Evolutionary conservation across 2,888 invertebrate species (phyloP), one percentile per base, ranked within the genome.

Genomic region (Crocallis elinguaria): DNA sequence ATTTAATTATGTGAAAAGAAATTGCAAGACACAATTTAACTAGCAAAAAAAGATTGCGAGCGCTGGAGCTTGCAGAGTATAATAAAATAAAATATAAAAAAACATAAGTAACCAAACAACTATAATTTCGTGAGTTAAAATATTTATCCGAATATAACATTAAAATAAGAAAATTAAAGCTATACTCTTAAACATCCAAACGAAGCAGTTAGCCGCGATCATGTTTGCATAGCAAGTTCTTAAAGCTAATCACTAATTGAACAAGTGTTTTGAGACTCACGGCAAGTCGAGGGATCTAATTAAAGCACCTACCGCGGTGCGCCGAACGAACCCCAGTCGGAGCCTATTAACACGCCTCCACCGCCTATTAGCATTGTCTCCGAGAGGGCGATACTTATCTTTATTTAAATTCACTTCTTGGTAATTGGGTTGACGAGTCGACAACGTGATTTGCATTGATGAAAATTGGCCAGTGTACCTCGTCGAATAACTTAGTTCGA

Each of bases 371-470:
- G 90, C 90, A 90, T 90, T 90, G 90, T 90, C 90, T 91, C 85
- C 86, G 87, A 82, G 85, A 88, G 89, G 86, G 89, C 88, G 90
- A 91, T 90, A 91, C 91, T 91, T 90, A 91, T 90, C 91, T 90
- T 91, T 91, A 91, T 91, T 91, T 91, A 91, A 91, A 91, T 90
- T 91, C 90, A 91, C 91, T 90, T 90, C 90, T 89, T 90, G 85
- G 89, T 90, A 91, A 91, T 91, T 91, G 90, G 89, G 89, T 90
- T 91, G 91, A 91, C 90, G 89, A 90, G 89, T 90, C 88, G 89
- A 88, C 90, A 89, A 91, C 91, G 91, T 91, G 90, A 91, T 91
- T 91, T 91, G 91, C 91, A 91, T 91, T 91, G 88, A 90, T 90
- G 89, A 85, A 86, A 88, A 88, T 89, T 87, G 87, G 84, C 84